Evolutionary conservation across 2,888 invertebrate genomes (phyloP), one percentile per base, ranked within the genome.

Genomic region (Dryobotodes eremita): DNA sequence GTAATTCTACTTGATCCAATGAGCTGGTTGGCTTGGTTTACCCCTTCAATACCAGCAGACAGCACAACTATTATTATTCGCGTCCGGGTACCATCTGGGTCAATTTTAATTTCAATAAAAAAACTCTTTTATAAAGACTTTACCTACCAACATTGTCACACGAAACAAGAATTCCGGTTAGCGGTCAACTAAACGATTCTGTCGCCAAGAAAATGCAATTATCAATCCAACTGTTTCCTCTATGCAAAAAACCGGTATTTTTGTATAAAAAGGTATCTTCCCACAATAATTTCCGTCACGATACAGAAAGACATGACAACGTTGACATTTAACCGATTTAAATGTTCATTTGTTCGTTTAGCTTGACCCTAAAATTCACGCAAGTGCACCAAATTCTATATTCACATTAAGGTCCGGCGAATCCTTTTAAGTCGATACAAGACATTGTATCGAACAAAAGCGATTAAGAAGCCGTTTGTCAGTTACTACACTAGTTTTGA

Each of bases 401-500:
- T 82, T 82, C 64, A 71, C 89, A 87, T 90, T 84, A 84, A 86
- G 83, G 80, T 73, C 77, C 79, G 75, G 84, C 57, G 84, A 88
- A 93, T 92, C 92, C 93, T 90, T 95, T 94, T 92, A 95, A 94
- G 84, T 93, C 91, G 92, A 94, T 89, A 94, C 94, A 93, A 89
- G 93, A 92, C 92, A 93, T 94, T 94, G 94, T 88, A 84, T 82
- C 74, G 64, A 84, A 95, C 95, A 96, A 96, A 92, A 89, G 92
- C 92, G 92, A 95, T 95, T 95, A 96, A 95, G 95, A 93, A 94
- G 94, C 92, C 93, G 94, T 96, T 94, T 93, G 92, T 95, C 94
- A 94, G 86, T 87, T 84, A 89, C 91, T 90, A 91, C 89, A 89
- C 92, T 89, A 90, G 90, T 90, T 91, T 88, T 89, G 89, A 91